Evolutionary conservation across 2,113 vertebrate genomes (phyloP).

Genomic region (Deroptyus accipitrinus): DNA sequence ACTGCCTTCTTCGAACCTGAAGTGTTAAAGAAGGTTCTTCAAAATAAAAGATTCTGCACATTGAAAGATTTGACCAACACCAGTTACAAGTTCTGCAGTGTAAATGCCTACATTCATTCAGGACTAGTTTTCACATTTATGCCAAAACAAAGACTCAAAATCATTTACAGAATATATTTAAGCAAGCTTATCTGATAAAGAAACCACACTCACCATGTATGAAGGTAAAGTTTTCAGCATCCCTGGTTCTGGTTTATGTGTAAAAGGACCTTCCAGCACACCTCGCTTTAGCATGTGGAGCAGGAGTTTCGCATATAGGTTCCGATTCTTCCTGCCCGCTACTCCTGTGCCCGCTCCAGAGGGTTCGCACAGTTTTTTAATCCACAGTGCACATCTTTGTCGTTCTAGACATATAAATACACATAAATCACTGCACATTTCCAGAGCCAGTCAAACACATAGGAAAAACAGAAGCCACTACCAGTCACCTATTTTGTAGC

Average conservation of each 20-base stretch:
- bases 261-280: conserved; percentile 86
- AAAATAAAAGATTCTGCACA: neutral
- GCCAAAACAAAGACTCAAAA: neutral
- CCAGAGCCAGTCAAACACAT: neutral
- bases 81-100: neutral
- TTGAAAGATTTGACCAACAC: neutral
- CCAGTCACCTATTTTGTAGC: neutral
- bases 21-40: neutral
- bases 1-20: neutral
- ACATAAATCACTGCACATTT: neutral
- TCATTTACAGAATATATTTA: neutral
- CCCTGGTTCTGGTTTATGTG: conserved; percentile 83
- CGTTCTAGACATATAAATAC: conserved; percentile 73
- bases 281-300: conserved; percentile 90
- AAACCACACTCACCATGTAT: conserved; percentile 83
- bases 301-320: conserved; percentile 85
- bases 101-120: neutral
- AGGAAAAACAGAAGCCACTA: neutral
- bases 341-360: conserved; percentile 76
- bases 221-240: conserved; percentile 83
- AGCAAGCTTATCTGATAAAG: neutral
- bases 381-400: conserved; percentile 88
- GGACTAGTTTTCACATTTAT: neutral
- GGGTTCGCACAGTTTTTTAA: conserved; percentile 91
- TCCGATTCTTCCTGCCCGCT: conserved; percentile 85